Evolutionary conservation across 2,113 vertebrate genomes (phyloP), one percentile per base, ranked within the genome.

Genomic region (Eublepharis macularius): DNA sequence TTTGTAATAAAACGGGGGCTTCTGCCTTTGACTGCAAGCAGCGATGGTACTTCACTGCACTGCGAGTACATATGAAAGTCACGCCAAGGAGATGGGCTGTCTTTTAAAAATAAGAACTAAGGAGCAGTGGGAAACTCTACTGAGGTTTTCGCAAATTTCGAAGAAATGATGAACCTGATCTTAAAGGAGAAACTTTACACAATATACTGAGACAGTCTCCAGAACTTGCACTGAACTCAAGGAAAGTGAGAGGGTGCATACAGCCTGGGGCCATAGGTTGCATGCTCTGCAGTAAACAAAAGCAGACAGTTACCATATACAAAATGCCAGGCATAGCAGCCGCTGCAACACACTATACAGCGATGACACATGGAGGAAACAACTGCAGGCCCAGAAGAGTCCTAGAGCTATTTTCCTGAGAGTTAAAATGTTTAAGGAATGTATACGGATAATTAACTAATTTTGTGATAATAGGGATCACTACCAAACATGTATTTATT

Each of bases 301-400:
- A 32, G 29, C 2, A 79, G 26, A 77, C 9, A 54, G 66, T 5
- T 70, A 72, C 54, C 21, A 89, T 86, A 82, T 43, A 0, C 51
- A 34, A 84, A 83, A 69, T 84, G 80, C 76, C 86, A 83, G 74
- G 72, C 36, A 79, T 6, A 81, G 65, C n/a, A 14, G 11, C 4
- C 1, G 11, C 1, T 82, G 49, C 39, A 87, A 76, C 57, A 69
- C 74, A 17, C 26, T 36, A 66, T 43, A 51, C 34, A 65, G 69
- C 41, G 69, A 84, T 80, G 57, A 80, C 81, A 80, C 1, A 85
- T 2, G 76, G n/a, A 24, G 81, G 10, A 70, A 89, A 54, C 65
- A 88, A 75, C 69, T 89, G 86, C 69, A 80, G 39, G 80, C 5
- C 21, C 66, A 69, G 49, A 57, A 60, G 34, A 26, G 49, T 72